Base-by-base conservation (phyloP, 2,113 vertebrate genomes). In the Polypterus bichir region DNA sequence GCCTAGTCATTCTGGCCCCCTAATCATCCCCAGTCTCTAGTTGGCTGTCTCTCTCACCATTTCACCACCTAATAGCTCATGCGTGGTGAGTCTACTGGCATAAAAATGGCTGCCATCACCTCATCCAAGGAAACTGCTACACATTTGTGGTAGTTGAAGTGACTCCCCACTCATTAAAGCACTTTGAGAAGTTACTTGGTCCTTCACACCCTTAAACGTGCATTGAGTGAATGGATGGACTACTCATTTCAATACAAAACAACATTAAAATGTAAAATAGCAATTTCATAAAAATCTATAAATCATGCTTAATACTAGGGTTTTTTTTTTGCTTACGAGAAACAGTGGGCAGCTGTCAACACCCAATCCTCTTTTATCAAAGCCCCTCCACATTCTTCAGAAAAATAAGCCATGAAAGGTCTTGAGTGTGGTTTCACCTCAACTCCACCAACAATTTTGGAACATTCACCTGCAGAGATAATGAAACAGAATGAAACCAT, bases 321-420 rank as follows among this genome's bases (percentile, higher is more conserved):
- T 27, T 27, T 8, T 8, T 53, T 8, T 53, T 8, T n/a, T 8
- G 10, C 51, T 53, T 53, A 53, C 51, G 7, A 9, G 11, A 54
- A 7, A 9, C 61, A 62, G 51, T 62, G 52, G 11, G 61, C 61
- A 11, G 61, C 61, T 9, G 51, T 62, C 8, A 62, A 44, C 3
- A 62, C 8, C 61, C 61, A 62, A 5, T n/a, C 55, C 4, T 2
- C 2, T 27, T 48, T 7, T n/a, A 62, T 62, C 49, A 62, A 62
- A 62, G 61, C 52, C 27, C 61, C 61, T 54, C 61, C 51, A 47
- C 61, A 3, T 0, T 8, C 55, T 49, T 1, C 2, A 2, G 53
- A 53, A 57, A 88, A 66, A 7, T 73, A 64, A 49, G 62, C 78
- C 83, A 88, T 89, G 51, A 77, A 89, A 4, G 83, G 84, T 73